These are phyloP conservation scores for Tenthredo distinguenda DNA, from an alignment of 2,888 invertebrate genomes.

Conservation along the genomic window DNA sequence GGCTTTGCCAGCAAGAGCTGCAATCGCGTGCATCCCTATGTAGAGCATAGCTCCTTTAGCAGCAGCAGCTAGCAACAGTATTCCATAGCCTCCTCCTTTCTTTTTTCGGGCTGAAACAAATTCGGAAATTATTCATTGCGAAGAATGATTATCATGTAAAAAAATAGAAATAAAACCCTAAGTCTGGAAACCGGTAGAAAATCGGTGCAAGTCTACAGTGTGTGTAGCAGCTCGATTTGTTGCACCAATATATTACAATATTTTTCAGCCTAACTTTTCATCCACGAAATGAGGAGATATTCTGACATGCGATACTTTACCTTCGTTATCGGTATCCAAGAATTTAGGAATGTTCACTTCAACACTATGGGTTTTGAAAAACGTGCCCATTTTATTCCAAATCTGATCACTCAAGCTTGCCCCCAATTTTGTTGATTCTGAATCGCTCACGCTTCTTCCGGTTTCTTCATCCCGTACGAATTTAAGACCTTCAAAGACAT, in stretches of 20 bases:
- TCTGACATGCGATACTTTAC: background rate
- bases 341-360: slow-evolving; percentile 78
- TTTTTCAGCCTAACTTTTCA: background rate
- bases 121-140: background rate
- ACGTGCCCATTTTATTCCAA: slow-evolving; percentile 81
- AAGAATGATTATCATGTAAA: background rate
- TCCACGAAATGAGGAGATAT: background rate
- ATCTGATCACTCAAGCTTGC: slow-evolving; percentile 81
- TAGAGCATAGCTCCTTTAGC: slow-evolving; percentile 89
- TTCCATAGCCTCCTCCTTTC: slow-evolving; percentile 86
- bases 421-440: slow-evolving; percentile 60
- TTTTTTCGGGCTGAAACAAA: slow-evolving; percentile 79
- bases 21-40: slow-evolving; percentile 88
- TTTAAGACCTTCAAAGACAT: slow-evolving; percentile 83
- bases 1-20: slow-evolving; percentile 91
- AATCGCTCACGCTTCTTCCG: slow-evolving; percentile 56
- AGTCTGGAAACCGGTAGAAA: background rate
- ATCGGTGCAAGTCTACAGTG: background rate
- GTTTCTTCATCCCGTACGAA: slow-evolving; percentile 78
- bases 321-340: slow-evolving; percentile 35
- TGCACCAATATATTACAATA: no score
- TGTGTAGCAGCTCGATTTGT: background rate
- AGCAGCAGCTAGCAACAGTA: slow-evolving; percentile 87
- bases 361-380: slow-evolving; percentile 83
- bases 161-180: background rate